phyloP scores from a whole-genome alignment of 2,113 vertebrate species.

The Serinus canaria region DNA sequence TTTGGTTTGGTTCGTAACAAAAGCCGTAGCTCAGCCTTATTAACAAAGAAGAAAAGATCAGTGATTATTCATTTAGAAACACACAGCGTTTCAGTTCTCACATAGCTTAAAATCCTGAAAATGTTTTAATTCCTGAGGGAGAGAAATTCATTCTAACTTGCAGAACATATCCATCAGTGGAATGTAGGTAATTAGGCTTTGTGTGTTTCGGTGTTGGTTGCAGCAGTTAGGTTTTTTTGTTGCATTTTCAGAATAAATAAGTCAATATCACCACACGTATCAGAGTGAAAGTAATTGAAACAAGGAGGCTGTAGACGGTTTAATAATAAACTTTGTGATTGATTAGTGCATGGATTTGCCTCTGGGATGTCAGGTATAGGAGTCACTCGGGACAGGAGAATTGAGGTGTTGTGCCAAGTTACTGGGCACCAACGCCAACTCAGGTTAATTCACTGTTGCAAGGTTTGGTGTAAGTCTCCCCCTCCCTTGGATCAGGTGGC shows the following conservation, averaged over 20 bases:
- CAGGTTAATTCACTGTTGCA: too few relatives aligned
- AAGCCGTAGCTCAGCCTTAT: background rate
- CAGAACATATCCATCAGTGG: background rate
- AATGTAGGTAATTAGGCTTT: background rate
- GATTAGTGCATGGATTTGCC: background rate
- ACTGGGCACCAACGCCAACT: fast-evolving
- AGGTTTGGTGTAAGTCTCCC: background rate
- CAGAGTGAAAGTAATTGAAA: background rate
- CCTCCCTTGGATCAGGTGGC: fast-evolving
- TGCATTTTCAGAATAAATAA: background rate
- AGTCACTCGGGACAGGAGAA: fast-evolving
- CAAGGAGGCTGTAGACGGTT: background rate
- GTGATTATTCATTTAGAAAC: background rate
- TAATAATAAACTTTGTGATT: background rate
- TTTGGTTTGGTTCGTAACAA: background rate
- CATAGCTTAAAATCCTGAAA: background rate
- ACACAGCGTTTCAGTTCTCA: background rate
- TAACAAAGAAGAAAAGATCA: background rate
- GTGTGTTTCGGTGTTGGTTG: background rate
- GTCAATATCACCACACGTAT: background rate
- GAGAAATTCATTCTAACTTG: background rate
- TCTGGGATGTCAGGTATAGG: background rate
- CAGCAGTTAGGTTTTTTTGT: background rate
- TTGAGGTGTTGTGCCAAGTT: too few relatives aligned
- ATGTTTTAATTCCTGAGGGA: background rate